These are phyloP conservation scores for Arothron firmamentum DNA, from an alignment of 2,113 vertebrate species.

Conservation along the genomic window DNA sequence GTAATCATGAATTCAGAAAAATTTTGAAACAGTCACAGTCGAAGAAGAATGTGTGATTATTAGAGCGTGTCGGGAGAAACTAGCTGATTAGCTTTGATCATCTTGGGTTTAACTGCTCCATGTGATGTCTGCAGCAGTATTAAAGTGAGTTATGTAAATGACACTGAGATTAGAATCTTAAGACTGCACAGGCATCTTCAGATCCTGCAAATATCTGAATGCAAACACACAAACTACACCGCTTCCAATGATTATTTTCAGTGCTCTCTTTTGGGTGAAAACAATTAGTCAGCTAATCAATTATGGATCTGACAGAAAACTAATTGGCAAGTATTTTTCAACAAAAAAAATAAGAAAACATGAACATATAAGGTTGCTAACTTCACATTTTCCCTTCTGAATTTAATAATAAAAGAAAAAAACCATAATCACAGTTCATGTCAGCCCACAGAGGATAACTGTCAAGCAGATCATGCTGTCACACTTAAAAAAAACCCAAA, in stretches of 20 bases:
- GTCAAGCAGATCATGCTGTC: slow-evolving; percentile 10
- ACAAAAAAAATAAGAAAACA: not conserved
- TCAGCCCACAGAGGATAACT: too few relatives aligned
- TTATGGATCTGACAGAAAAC: too few relatives aligned
- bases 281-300: too few relatives aligned
- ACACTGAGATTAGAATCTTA: not conserved
- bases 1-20: slow-evolving; percentile 16
- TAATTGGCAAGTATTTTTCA: too few relatives aligned
- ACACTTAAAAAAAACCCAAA: slow-evolving; percentile 9
- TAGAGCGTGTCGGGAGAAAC: not conserved
- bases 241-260: too few relatives aligned
- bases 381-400: too few relatives aligned
- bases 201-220: too few relatives aligned
- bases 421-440: too few relatives aligned
- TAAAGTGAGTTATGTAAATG: not conserved
- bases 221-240: too few relatives aligned
- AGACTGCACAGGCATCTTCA: too few relatives aligned
- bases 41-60: not conserved
- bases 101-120: not conserved
- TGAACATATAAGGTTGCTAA: not conserved
- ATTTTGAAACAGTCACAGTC: not conserved
- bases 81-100: slow-evolving; percentile 4
- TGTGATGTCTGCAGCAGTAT: not conserved
- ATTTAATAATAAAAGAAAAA: too few relatives aligned
- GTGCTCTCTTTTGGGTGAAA: too few relatives aligned